A percentile compares a stretch with the other conserved stretches of the same genome.
Conservation (phyloP, 2,888 invertebrate species). For the Ophion costatus region DNA sequence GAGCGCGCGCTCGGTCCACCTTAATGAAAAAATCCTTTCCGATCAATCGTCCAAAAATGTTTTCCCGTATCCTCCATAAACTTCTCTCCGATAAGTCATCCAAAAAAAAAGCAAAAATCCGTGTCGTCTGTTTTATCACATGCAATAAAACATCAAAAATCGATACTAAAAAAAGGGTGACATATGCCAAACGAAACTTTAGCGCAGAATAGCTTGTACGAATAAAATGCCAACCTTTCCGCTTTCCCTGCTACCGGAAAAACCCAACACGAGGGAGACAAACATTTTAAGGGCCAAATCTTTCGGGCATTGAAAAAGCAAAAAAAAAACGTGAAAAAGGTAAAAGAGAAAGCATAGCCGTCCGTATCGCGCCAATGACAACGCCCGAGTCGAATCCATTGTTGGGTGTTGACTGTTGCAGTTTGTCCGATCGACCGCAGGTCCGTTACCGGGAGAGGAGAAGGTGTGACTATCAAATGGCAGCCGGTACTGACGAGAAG, state of each 20-base stretch:
- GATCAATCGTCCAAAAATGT: too few relatives aligned
- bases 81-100: too few relatives aligned
- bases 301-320: not conserved
- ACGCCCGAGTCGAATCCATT: constrained; percentile 80
- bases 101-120: not conserved
- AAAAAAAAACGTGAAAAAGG: not conserved
- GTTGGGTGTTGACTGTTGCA: constrained; percentile 85
- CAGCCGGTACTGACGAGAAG: constrained; percentile 73
- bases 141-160: not conserved
- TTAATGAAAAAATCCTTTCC: too few relatives aligned
- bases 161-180: not conserved
- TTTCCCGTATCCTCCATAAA: too few relatives aligned
- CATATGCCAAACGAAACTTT: not conserved
- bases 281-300: not conserved
- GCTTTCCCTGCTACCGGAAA: not conserved
- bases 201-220: not conserved
- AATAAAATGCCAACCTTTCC: too few relatives aligned
- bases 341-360: constrained; percentile 43
- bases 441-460: constrained; percentile 89
- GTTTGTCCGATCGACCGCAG: constrained; percentile 91
- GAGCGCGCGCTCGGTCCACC: too few relatives aligned
- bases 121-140: not conserved
- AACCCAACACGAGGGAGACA: not conserved
- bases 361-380: constrained; percentile 81
- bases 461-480: constrained; percentile 90